Percentiles rank a stretch among this genome's conserved stretches.
phyloP scores from a whole-genome alignment of 2,888 invertebrate genomes.

The Allacma fusca region DNA sequence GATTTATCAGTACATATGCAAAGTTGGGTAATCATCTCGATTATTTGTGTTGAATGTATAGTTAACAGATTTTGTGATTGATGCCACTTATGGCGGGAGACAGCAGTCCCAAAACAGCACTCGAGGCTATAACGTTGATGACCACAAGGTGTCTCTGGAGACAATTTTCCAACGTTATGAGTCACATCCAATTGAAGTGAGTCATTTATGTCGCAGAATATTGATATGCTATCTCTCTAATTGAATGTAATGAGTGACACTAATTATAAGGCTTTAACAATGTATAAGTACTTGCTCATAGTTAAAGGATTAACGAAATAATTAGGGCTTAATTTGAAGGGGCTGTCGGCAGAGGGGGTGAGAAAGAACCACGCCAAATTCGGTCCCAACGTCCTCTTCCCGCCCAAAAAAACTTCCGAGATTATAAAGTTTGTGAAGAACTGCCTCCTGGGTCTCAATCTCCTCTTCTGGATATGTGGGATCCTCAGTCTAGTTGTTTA shows the following conservation, averaged over 20 bases:
- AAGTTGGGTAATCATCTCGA: too few relatives aligned
- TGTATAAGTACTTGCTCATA: too few relatives aligned
- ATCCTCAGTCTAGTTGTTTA: constrained; percentile 66
- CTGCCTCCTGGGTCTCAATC: constrained; percentile 67
- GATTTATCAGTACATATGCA: too few relatives aligned
- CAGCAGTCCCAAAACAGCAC: constrained; percentile 28
- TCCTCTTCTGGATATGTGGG: constrained; percentile 66
- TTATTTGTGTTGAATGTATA: background rate
- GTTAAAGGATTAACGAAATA: background rate
- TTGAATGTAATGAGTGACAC: background rate
- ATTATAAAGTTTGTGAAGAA: constrained; percentile 68
- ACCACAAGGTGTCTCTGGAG: constrained; percentile 49
- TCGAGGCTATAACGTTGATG: constrained; percentile 47
- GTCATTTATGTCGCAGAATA: background rate
- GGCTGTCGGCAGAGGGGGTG: constrained; percentile 65
- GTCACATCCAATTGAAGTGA: constrained; percentile 44
- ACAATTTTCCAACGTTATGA: constrained; percentile 49
- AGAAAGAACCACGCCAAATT: constrained; percentile 64
- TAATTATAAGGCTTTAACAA: background rate
- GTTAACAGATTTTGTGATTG: constrained; percentile 43
- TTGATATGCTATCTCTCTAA: too few relatives aligned
- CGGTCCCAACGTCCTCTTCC: constrained; percentile 66
- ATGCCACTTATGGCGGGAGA: background rate
- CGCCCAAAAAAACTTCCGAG: constrained; percentile 67
- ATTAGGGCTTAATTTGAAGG: constrained; percentile 61